These are phyloP conservation scores for Sclerodermus sp. DNA, from an alignment of 2,888 invertebrate species.

Conservation along the genomic window DNA sequence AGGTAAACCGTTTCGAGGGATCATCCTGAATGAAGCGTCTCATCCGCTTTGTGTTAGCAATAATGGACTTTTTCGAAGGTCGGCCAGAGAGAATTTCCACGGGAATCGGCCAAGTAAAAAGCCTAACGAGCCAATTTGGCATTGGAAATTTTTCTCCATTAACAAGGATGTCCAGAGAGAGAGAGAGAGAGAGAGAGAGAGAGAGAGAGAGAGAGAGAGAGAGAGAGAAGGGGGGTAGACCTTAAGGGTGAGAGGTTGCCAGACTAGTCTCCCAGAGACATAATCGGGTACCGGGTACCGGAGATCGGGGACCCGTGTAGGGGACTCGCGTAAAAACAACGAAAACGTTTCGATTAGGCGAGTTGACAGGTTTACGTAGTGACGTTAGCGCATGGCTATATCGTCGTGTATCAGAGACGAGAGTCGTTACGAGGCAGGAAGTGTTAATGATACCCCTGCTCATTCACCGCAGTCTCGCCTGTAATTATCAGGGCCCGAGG, in stretches of 20 bases:
- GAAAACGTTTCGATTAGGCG: constrained; percentile 35
- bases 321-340: not conserved
- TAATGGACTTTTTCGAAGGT: too few relatives aligned
- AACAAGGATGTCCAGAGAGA: too few relatives aligned
- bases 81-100: too few relatives aligned
- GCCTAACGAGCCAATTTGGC: too few relatives aligned
- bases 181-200: too few relatives aligned
- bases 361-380: constrained; percentile 49
- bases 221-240: constrained; percentile 1
- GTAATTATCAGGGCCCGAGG: constrained; percentile 50
- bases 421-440: constrained; percentile 56
- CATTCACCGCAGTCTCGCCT: constrained; percentile 53
- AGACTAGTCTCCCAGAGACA: too few relatives aligned
- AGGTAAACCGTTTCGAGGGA: constrained; percentile 20
- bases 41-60: too few relatives aligned
- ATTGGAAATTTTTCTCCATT: too few relatives aligned
- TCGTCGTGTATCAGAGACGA: constrained; percentile 49
- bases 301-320: not conserved
- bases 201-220: not conserved
- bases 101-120: too few relatives aligned
- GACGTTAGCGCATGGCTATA: constrained; percentile 39
- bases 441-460: constrained; percentile 57
- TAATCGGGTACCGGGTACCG: too few relatives aligned
- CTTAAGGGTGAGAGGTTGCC: constrained; percentile 5
- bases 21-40: constrained; percentile 5